Evolutionary conservation across 53 echinoderm and acorn worm genomes (phyloP).

Genomic region (Holothuria leucospilota): DNA sequence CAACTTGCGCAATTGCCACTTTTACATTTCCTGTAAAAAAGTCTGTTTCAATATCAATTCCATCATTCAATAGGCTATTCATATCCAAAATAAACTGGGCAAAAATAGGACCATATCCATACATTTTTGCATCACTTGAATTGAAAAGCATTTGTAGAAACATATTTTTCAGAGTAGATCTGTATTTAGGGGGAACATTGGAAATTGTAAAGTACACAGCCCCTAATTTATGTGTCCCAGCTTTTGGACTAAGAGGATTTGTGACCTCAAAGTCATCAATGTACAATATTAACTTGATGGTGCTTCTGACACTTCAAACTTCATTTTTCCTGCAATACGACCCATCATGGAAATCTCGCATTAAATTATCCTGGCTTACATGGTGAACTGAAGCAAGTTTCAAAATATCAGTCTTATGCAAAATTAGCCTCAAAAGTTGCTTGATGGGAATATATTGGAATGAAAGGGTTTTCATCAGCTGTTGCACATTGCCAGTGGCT

Average conservation of each 20-base stretch:
- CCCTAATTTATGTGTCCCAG: no score
- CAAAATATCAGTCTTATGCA: slow-evolving; percentile 57
- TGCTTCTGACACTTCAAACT: slow-evolving; percentile 7
- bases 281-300: slow-evolving; percentile 34
- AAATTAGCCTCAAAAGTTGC: slow-evolving; percentile 33
- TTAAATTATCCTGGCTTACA: slow-evolving; percentile 48
- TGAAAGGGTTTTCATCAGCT: slow-evolving; percentile 49
- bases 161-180: slow-evolving; percentile 50
- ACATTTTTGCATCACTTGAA: slow-evolving; percentile 54
- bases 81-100: slow-evolving; percentile 52
- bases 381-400: slow-evolving; percentile 31
- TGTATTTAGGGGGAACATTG: no score
- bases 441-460: slow-evolving; percentile 65
- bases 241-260: slow-evolving; percentile 56
- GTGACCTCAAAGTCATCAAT: slow-evolving; percentile 62
- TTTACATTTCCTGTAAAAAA: slow-evolving; percentile 34
- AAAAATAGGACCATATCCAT: slow-evolving; percentile 54
- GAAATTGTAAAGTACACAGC: slow-evolving; percentile 61
- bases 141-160: slow-evolving; percentile 54
- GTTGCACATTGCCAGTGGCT: slow-evolving; percentile 52
- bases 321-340: slow-evolving; percentile 24
- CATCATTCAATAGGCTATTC: slow-evolving; percentile 33
- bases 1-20: slow-evolving; percentile 16
- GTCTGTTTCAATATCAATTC: slow-evolving; percentile 42
- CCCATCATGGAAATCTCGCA: slow-evolving; percentile 61